A percentile compares a stretch with the other conserved stretches of the same genome.
Conservation (phyloP, 2,113 vertebrate genomes). For the Brachyistius frenatus region DNA sequence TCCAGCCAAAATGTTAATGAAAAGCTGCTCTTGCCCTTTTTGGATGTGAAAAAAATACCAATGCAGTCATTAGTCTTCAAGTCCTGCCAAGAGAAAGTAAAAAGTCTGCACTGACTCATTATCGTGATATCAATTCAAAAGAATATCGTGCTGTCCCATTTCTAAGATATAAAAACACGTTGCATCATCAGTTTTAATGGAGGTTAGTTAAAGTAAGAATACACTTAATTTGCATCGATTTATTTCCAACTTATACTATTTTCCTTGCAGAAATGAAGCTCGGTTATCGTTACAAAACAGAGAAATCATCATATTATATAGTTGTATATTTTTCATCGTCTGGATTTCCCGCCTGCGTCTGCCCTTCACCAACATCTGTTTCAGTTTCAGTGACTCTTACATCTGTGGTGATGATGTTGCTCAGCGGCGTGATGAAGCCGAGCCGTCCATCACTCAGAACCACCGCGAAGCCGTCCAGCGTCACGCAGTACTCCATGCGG, state of each 20-base stretch:
- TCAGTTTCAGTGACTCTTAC: conserved; percentile 76
- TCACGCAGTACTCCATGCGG: conserved; percentile 96
- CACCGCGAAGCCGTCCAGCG: conserved; percentile 95
- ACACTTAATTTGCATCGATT: too few relatives aligned
- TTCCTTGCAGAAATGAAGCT: too few relatives aligned
- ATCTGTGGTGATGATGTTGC: conserved; percentile 91
- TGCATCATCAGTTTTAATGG: too few relatives aligned
- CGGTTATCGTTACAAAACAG: too few relatives aligned
- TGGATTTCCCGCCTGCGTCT: too few relatives aligned
- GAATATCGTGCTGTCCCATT: not conserved
- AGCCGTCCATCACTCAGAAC: conserved; percentile 96
- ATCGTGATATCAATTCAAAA: not conserved
- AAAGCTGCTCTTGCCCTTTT: not conserved
- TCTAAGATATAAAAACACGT: too few relatives aligned
- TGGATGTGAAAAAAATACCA: conserved; percentile 15
- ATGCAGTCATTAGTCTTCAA: not conserved
- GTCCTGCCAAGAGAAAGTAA: conserved; percentile 25
- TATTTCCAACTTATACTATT: too few relatives aligned
- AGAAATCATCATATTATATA: too few relatives aligned
- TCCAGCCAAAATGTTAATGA: conserved; percentile 1
- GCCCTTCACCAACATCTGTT: too few relatives aligned
- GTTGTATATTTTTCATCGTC: too few relatives aligned
- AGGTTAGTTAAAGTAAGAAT: too few relatives aligned
- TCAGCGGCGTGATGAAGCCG: conserved; percentile 95
- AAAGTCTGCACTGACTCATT: not conserved